Percentiles rank a stretch among this genome's conserved stretches.
These are phyloP conservation scores for Girardinus metallicus DNA, from an alignment of 2,797 vertebrate species.

Conservation along the genomic window DNA sequence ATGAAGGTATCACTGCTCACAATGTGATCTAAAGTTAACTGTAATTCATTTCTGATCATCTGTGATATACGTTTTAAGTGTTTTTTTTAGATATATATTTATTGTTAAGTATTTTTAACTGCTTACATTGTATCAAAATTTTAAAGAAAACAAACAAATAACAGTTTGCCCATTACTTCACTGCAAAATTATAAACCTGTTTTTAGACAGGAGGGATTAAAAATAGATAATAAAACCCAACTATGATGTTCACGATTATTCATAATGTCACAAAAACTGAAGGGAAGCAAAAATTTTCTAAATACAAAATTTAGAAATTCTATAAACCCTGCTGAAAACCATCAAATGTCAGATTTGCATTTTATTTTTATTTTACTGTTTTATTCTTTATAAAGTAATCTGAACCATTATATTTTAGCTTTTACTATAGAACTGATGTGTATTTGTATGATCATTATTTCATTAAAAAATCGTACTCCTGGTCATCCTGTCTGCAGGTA, in stretches of 20 bases:
- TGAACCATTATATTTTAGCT: background rate
- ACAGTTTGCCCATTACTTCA: background rate
- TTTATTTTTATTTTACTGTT: background rate
- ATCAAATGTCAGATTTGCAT: background rate
- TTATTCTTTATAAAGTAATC: background rate
- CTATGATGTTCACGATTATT: background rate
- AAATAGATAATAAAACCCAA: background rate
- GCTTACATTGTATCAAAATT: background rate
- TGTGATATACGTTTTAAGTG: no score
- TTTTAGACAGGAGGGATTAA: background rate
- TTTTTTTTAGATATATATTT: background rate
- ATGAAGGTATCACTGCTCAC: background rate
- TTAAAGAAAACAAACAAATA: background rate
- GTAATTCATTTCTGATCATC: background rate
- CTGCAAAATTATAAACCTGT: background rate
- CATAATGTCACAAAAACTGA: background rate
- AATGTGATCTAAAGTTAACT: background rate
- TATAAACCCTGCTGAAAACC: background rate
- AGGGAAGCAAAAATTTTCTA: background rate
- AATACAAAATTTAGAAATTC: background rate
- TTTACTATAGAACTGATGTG: background rate
- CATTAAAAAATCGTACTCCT: background rate
- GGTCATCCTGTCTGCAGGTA: background rate
- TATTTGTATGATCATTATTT: background rate
- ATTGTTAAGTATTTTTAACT: background rate